These are phyloP conservation scores for Leiothrix lutea DNA, from an alignment of 2,113 vertebrate genomes.

Conservation along the genomic window DNA sequence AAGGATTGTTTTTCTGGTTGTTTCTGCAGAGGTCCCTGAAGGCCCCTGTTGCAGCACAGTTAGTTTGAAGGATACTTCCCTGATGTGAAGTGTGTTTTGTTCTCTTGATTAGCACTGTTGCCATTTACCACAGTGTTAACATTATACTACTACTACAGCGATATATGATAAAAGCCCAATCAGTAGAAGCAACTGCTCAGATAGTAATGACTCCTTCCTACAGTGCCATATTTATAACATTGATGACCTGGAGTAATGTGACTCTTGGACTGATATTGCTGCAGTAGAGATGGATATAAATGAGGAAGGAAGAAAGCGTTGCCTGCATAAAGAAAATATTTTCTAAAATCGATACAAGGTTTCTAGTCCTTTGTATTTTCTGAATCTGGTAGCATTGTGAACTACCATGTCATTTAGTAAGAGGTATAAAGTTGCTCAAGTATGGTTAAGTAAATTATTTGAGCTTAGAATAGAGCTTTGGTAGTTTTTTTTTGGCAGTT, in stretches of 20 bases:
- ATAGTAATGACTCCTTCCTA: not conserved
- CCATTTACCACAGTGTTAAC: not conserved
- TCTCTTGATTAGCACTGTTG: not conserved
- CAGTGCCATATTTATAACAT: not conserved
- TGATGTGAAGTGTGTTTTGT: not conserved
- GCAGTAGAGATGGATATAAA: not conserved
- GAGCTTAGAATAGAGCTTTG: not conserved
- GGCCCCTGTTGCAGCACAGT: not conserved
- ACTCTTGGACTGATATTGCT: not conserved
- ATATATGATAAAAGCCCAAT: not conserved
- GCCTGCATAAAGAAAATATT: not conserved
- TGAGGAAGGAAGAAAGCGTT: not conserved
- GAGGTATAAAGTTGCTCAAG: not conserved
- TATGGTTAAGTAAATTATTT: not conserved
- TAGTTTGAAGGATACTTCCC: not conserved
- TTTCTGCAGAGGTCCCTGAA: not conserved
- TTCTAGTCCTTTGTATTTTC: not conserved
- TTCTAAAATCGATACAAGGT: not conserved
- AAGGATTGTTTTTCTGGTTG: not conserved
- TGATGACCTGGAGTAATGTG: not conserved
- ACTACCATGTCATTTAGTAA: not conserved
- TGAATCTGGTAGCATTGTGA: not conserved
- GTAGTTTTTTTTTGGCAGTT: not conserved
- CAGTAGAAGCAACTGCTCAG: not conserved
- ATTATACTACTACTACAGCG: not conserved